These are phyloP conservation scores for Neotoxoptera formosana DNA, from an alignment of 1,140 invertebrate species.

Conservation along the genomic window DNA sequence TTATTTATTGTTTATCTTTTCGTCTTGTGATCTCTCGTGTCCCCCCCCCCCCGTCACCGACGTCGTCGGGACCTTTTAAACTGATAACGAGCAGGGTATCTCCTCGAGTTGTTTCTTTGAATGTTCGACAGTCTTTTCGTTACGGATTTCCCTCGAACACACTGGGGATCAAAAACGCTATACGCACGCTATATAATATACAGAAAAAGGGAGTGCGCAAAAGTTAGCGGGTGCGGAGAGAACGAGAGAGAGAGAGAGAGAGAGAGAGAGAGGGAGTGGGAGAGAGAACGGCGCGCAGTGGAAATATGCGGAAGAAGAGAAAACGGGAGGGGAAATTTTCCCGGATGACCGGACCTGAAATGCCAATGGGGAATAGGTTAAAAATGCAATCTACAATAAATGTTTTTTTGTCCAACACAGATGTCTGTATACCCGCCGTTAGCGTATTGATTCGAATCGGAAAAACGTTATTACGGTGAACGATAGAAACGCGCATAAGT, in stretches of 20 bases:
- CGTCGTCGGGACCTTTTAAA: constrained; percentile 27
- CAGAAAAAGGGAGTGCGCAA: not conserved
- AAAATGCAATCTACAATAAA: constrained; percentile 51
- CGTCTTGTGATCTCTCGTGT: not conserved
- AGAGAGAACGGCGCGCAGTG: not conserved
- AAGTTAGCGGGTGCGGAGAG: not conserved
- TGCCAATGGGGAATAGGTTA: constrained; percentile 52
- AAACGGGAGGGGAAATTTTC: constrained; percentile 2
- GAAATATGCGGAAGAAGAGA: too few species aligned
- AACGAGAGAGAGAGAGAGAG: too few species aligned
- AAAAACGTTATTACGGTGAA: constrained; percentile 27
- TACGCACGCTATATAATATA: not conserved
- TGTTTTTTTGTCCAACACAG: constrained; percentile 39
- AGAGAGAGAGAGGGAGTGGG: too few species aligned
- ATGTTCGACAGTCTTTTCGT: constrained; percentile 40
- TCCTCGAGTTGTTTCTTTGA: constrained; percentile 44
- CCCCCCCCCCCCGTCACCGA: not conserved
- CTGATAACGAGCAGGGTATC: constrained; percentile 40
- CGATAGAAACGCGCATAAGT: not conserved
- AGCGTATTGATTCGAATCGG: constrained; percentile 35
- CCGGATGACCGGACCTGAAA: constrained; percentile 46
- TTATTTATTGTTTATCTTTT: constrained; percentile 56
- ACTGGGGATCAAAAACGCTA: not conserved
- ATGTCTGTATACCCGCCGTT: constrained; percentile 12
- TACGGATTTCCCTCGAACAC: constrained; percentile 19